phyloP scores from a whole-genome alignment of 2,797 vertebrate species.

The Microctenopoma steveboyesi region DNA sequence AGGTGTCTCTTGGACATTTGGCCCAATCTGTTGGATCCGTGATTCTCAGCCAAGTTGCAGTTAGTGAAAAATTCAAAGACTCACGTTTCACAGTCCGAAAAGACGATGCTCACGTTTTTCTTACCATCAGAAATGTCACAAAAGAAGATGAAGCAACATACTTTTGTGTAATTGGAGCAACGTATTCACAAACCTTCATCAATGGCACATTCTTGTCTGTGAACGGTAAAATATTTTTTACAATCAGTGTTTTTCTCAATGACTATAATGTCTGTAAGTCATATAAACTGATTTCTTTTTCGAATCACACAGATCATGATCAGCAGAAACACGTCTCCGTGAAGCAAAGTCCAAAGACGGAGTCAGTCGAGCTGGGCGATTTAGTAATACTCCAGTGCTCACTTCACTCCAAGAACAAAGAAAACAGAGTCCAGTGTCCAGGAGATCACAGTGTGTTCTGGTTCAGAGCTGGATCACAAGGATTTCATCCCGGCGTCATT shows the following conservation, averaged over 20 bases:
- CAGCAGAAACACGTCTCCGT: background rate
- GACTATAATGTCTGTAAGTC: background rate
- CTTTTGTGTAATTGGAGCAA: constrained; percentile 44
- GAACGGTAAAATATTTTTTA: constrained; percentile 33
- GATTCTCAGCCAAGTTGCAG: fast-evolving
- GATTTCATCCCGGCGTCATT: constrained; percentile 2
- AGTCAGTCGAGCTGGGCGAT: background rate
- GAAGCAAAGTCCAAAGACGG: constrained; percentile 24
- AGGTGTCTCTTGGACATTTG: constrained; percentile 34
- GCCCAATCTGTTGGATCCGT: constrained; percentile 17
- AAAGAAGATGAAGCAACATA: constrained; percentile 64
- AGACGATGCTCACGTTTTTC: fast-evolving
- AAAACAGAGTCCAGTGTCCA: constrained; percentile 32
- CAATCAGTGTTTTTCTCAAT: background rate
- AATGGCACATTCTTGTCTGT: constrained; percentile 32
- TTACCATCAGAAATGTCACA: constrained; percentile 31
- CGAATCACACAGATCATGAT: constrained; percentile 25
- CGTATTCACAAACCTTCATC: fast-evolving
- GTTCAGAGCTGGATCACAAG: constrained; percentile 49
- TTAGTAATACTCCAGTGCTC: constrained; percentile 56
- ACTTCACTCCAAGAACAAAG: background rate
- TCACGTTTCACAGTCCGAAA: background rate
- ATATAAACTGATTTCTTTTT: background rate
- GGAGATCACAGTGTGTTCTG: constrained; percentile 39
- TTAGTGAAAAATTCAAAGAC: background rate